A percentile compares a stretch with the other conserved stretches of the same genome.
These are phyloP conservation scores for Elegia similella DNA, from an alignment of 2,888 invertebrate species.

Conservation along the genomic window DNA sequence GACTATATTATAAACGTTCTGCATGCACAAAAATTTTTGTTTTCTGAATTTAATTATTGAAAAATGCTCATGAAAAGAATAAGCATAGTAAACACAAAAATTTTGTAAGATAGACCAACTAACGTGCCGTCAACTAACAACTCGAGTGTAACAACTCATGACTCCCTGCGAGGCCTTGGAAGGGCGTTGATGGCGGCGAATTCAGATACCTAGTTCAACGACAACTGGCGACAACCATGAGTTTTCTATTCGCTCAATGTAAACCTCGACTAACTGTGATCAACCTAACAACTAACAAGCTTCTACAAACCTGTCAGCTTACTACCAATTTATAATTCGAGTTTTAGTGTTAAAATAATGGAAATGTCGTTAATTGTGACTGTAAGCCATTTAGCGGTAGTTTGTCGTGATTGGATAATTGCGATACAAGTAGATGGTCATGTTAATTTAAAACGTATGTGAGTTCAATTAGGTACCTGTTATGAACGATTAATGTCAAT, in stretches of 20 bases:
- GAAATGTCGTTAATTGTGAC: neutral
- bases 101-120: too few species aligned
- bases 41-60: too few species aligned
- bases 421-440: constrained; percentile 21
- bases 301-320: neutral
- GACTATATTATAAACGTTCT: too few species aligned
- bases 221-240: neutral
- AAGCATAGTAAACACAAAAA: too few species aligned
- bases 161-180: too few species aligned
- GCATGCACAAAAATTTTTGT: too few species aligned
- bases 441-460: neutral
- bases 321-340: neutral
- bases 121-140: too few species aligned
- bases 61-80: too few species aligned
- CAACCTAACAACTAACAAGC: neutral
- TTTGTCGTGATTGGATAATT: neutral
- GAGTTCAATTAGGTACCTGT: neutral
- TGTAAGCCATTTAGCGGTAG: neutral
- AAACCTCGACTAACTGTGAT: neutral
- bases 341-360: neutral
- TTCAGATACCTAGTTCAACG: too few species aligned
- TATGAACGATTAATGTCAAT: neutral
- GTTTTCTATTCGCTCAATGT: neutral
- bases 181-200: too few species aligned
- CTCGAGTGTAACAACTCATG: too few species aligned